phyloP scores from a whole-genome alignment of 2,113 vertebrate genomes.

The Eurystomus gularis region DNA sequence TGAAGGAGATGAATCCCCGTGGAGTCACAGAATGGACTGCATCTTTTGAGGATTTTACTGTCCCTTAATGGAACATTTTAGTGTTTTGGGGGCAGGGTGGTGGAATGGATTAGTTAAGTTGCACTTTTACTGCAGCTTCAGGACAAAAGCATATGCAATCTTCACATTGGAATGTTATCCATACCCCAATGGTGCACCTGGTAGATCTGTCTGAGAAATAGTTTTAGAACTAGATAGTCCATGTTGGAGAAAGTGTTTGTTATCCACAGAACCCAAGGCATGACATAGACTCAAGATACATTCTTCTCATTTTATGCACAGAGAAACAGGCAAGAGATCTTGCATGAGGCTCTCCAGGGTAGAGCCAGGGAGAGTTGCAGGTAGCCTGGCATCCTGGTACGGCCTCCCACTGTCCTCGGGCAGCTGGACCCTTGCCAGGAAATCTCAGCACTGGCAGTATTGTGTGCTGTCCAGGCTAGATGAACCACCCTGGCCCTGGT shows the following conservation, averaged over 20 bases:
- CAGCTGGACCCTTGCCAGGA: rapidly evolving
- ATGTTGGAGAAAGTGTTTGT: neutral
- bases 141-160: neutral
- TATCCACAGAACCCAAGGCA: neutral
- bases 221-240: neutral
- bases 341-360: neutral
- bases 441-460: neutral
- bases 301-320: neutral
- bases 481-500: neutral
- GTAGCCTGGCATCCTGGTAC: neutral
- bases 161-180: neutral
- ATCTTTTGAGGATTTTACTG: neutral
- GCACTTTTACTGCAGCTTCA: neutral
- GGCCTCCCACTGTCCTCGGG: rapidly evolving
- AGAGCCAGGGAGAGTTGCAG: neutral
- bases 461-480: neutral
- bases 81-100: neutral
- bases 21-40: neutral
- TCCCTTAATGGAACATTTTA: neutral
- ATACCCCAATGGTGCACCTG: rapidly evolving
- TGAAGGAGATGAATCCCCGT: neutral
- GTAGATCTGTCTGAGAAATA: neutral
- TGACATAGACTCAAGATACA: neutral
- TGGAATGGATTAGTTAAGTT: neutral
- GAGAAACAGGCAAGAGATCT: neutral